Conservation (phyloP, 2,113 vertebrate genomes). For the Triplophysa rosa region DNA sequence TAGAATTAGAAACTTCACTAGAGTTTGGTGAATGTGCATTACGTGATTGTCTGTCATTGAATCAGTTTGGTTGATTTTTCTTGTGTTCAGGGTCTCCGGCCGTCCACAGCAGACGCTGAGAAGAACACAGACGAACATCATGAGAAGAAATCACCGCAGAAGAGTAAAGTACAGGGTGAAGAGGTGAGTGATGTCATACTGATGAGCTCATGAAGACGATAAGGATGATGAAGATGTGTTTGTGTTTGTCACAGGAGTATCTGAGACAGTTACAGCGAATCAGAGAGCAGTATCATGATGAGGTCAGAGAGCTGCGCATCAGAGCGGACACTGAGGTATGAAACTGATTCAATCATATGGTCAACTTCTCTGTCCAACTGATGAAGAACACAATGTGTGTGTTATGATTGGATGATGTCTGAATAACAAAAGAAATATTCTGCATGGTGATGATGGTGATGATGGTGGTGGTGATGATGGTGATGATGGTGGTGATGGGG, state of each 20-base stretch:
- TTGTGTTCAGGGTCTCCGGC: constrained; percentile 80
- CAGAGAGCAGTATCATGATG: constrained; percentile 81
- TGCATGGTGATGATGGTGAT: too few species aligned
- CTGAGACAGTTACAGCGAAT: constrained; percentile 82
- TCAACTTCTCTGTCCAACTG: too few species aligned
- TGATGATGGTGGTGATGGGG: too few species aligned
- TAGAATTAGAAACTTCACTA: too few species aligned
- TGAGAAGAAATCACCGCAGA: constrained; percentile 9
- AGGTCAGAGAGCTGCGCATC: constrained; percentile 76
- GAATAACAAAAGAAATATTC: too few species aligned
- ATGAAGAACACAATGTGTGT: too few species aligned
- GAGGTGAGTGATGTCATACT: constrained; percentile 61
- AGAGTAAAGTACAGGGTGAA: constrained; percentile 68
- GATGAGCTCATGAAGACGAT: not conserved
- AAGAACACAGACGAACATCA: constrained; percentile 45
- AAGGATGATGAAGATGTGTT: constrained; percentile 10
- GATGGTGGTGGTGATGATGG: too few species aligned
- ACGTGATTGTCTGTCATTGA: too few species aligned
- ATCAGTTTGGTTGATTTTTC: too few species aligned
- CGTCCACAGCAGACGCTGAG: constrained; percentile 78
- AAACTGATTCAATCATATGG: not conserved
- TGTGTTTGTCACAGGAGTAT: constrained; percentile 77
- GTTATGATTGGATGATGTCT: too few species aligned
- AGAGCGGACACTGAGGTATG: constrained; percentile 78
- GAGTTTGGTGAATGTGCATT: too few species aligned